phyloP scores from a whole-genome alignment of 2,888 invertebrate species.

The Tigriopus californicus region DNA sequence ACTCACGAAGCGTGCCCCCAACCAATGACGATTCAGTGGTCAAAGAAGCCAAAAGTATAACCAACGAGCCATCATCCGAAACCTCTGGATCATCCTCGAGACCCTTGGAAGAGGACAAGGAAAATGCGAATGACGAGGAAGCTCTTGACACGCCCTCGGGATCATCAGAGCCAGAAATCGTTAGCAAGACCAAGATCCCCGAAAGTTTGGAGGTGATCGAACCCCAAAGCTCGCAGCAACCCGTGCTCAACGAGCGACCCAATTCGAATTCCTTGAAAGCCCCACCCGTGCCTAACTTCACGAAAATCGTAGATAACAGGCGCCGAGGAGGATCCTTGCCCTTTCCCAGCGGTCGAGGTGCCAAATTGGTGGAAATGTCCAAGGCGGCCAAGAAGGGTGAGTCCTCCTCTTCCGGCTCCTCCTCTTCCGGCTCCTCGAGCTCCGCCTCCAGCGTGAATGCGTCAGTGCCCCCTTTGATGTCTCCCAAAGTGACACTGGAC shows the following conservation, averaged over 20 bases:
- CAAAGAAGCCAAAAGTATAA: not conserved
- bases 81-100: not conserved
- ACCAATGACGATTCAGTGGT: not conserved
- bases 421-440: not conserved
- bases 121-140: not conserved
- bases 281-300: not conserved
- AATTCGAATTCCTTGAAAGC: not conserved
- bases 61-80: not conserved
- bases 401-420: not conserved
- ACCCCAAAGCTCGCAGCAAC: not conserved
- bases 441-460: not conserved
- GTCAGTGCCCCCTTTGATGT: not conserved
- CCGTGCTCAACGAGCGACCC: not conserved
- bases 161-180: not conserved
- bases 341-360: not conserved
- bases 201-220: not conserved
- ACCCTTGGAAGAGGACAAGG: not conserved
- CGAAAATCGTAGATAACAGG: too few relatives aligned
- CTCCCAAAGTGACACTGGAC: not conserved
- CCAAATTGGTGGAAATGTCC: conserved; percentile 6
- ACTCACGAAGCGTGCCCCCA: not conserved
- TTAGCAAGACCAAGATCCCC: not conserved
- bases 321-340: too few relatives aligned
- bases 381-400: not conserved
- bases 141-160: not conserved